phyloP scores from a whole-genome alignment of 30 jellyfish, hydroid and myxozoan genomes.

The Hydra vulgaris region DNA sequence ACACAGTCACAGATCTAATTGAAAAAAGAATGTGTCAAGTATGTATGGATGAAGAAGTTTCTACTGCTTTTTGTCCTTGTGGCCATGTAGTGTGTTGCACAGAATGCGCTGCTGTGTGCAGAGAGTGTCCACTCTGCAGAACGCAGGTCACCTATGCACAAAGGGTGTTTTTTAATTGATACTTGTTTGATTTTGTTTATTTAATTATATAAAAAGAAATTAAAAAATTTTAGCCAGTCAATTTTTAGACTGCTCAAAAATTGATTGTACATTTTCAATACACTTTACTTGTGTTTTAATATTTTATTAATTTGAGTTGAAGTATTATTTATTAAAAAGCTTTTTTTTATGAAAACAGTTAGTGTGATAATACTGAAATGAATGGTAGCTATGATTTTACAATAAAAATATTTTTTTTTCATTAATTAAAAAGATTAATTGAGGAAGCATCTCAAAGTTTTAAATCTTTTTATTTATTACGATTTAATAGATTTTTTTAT shows the following conservation, averaged over 20 bases:
- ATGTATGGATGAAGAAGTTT: constrained; percentile 86
- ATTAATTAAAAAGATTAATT: too few species aligned
- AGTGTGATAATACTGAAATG: background rate
- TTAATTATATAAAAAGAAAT: too few species aligned
- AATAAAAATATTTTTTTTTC: too few species aligned
- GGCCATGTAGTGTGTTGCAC: constrained; percentile 97
- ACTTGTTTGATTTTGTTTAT: background rate
- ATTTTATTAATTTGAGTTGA: background rate
- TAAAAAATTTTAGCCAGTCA: too few species aligned
- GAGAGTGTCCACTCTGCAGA: constrained; percentile 97
- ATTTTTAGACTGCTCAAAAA: too few species aligned
- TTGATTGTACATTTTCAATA: too few species aligned
- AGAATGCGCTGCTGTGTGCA: constrained; percentile 91
- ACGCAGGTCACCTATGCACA: constrained; percentile 93
- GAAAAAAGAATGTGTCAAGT: constrained; percentile 92
- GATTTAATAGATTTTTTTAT: background rate
- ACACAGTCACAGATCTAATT: constrained; percentile 58
- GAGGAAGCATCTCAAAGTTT: too few species aligned
- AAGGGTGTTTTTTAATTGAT: constrained; percentile 70
- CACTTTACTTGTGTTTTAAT: background rate
- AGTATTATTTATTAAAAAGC: background rate
- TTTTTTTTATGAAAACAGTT: background rate
- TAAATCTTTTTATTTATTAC: too few species aligned
- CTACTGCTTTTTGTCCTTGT: constrained; percentile 98
- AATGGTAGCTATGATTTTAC: background rate